phyloP scores from a whole-genome alignment of 2,113 vertebrate genomes.

The Syngnathoides biaculeatus region DNA sequence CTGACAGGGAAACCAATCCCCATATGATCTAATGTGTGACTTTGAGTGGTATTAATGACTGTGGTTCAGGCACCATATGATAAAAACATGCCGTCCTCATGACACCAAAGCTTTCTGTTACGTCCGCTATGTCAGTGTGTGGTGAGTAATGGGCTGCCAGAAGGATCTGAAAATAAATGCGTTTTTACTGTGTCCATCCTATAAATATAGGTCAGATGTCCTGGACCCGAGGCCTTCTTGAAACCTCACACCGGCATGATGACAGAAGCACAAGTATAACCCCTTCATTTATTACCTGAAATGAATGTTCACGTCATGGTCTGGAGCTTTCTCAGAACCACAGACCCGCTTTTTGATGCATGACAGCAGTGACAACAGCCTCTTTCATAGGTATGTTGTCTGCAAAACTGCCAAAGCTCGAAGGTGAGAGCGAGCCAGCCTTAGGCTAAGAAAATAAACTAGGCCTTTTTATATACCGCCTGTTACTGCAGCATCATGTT shows the following conservation, averaged over 20 bases:
- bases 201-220: conserved; percentile 65
- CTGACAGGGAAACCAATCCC: not conserved
- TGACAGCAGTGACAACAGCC: conserved; percentile 44
- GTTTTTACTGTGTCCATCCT: conserved; percentile 49
- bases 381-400: conserved; percentile 32
- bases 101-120: conserved; percentile 58
- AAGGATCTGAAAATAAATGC: conserved; percentile 68
- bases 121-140: conserved; percentile 54
- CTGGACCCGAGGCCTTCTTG: conserved; percentile 54
- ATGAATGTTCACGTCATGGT: conserved; percentile 44
- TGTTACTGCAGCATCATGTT: conserved; percentile 58
- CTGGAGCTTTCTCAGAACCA: conserved; percentile 26
- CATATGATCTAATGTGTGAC: not conserved
- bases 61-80: conserved; percentile 39
- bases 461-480: conserved; percentile 58
- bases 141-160: conserved; percentile 33
- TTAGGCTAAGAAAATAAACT: conserved; percentile 35
- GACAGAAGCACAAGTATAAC: conserved; percentile 54
- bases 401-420: conserved; percentile 43
- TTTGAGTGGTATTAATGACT: conserved; percentile 1
- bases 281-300: conserved; percentile 47
- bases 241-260: conserved; percentile 35
- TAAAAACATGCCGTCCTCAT: conserved; percentile 48
- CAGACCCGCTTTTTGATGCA: conserved; percentile 17
- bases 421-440: conserved; percentile 45